Evolutionary conservation across 2,797 vertebrate species (phyloP).

Genomic region (Darevskia nairensis): DNA sequence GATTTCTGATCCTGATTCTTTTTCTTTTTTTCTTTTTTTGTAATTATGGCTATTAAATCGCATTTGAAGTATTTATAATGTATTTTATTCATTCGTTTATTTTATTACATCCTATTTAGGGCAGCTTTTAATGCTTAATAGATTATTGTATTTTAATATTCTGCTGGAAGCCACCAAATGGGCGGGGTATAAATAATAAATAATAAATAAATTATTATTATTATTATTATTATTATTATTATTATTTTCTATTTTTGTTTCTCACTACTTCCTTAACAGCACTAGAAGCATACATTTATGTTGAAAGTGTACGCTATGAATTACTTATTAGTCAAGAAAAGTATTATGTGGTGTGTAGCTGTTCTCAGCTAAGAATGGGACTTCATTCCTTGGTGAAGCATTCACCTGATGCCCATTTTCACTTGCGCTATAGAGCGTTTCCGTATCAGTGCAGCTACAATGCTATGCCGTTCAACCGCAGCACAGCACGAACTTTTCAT

Average conservation of each 20-base stretch:
- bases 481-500: constrained; percentile 54
- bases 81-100: no score
- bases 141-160: no score
- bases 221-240: no score
- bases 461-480: constrained; percentile 36
- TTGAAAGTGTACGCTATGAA: neutral
- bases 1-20: neutral
- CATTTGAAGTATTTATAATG: neutral
- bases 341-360: neutral
- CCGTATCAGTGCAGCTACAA: constrained; percentile 25
- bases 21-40: neutral
- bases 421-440: neutral
- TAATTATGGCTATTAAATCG: neutral
- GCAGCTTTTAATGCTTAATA: no score
- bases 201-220: no score
- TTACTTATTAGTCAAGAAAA: neutral
- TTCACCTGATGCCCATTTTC: constrained; percentile 36
- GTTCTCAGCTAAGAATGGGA: neutral
- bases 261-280: neutral
- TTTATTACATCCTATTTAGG: no score
- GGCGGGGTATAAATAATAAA: no score
- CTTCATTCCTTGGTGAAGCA: constrained; percentile 11
- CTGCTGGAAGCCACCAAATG: no score
- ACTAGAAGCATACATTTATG: neutral
- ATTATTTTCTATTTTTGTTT: neutral